Conservation (phyloP, 2,888 invertebrate species). For the Campaea margaritaria region DNA sequence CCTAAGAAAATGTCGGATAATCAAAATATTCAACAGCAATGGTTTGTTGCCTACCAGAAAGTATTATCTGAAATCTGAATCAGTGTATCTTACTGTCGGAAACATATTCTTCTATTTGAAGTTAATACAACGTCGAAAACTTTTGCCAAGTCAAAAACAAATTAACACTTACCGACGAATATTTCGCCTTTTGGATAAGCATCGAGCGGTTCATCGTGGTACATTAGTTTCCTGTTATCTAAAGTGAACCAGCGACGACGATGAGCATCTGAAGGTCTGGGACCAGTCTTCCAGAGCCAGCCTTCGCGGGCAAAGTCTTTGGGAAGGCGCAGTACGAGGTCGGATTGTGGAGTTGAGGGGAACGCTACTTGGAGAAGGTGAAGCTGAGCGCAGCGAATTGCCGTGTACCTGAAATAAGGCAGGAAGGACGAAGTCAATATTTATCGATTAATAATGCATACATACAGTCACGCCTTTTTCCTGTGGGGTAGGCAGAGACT, state of each 20-base stretch:
- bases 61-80: no score
- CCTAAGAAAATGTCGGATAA: background rate
- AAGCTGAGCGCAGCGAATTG: constrained; percentile 93
- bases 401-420: constrained; percentile 84
- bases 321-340: constrained; percentile 89
- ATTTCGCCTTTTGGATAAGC: constrained; percentile 96
- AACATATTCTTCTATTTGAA: background rate
- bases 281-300: constrained; percentile 96
- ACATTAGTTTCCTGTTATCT: constrained; percentile 96
- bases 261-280: constrained; percentile 91
- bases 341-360: constrained; percentile 90
- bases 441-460: background rate
- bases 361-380: constrained; percentile 93
- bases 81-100: no score
- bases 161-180: constrained; percentile 89
- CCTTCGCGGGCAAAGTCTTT: constrained; percentile 94
- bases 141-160: background rate
- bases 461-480: no score
- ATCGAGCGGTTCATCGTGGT: constrained; percentile 94
- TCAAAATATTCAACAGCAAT: background rate
- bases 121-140: background rate
- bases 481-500: no score
- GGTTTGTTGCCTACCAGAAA: background rate
- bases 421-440: background rate
- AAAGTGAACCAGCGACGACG: constrained; percentile 95